Percentiles rank a stretch among this genome's conserved stretches.
phyloP scores from a whole-genome alignment of 2,113 vertebrate genomes.

The Narcine bancroftii region DNA sequence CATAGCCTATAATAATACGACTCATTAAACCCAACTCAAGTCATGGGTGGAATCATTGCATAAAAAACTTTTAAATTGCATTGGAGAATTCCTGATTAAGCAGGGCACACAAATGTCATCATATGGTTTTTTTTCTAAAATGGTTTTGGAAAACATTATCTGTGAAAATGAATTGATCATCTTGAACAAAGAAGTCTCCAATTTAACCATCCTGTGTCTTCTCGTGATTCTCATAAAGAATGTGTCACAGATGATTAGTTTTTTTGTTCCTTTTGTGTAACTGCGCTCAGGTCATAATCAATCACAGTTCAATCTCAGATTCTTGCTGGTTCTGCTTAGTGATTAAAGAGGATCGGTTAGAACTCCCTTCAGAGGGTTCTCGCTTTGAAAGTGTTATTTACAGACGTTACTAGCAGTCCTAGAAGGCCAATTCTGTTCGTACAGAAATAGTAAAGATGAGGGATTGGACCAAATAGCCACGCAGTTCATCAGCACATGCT shows the following conservation, averaged over 20 bases:
- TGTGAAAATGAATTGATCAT: neutral
- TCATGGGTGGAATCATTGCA: neutral
- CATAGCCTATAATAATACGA: too few species aligned
- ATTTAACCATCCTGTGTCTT: neutral
- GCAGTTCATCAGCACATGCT: neutral
- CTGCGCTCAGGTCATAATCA: neutral
- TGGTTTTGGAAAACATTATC: neutral
- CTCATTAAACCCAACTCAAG: too few species aligned
- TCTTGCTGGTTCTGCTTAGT: neutral
- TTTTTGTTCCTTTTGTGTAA: neutral
- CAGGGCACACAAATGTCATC: neutral
- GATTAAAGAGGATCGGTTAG: neutral
- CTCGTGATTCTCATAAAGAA: neutral
- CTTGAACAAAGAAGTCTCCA: neutral
- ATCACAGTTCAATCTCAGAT: neutral
- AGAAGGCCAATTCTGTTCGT: neutral
- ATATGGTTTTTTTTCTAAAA: neutral
- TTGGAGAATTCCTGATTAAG: neutral
- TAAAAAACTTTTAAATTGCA: neutral
- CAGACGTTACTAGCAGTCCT: neutral
- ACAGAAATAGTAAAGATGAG: neutral
- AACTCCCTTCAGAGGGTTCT: neutral
- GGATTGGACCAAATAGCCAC: neutral
- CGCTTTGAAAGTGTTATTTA: neutral
- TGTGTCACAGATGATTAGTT: neutral